Evolutionary conservation across 2,888 invertebrate genomes (phyloP).

Genomic region (Orthonevra nobilis): DNA sequence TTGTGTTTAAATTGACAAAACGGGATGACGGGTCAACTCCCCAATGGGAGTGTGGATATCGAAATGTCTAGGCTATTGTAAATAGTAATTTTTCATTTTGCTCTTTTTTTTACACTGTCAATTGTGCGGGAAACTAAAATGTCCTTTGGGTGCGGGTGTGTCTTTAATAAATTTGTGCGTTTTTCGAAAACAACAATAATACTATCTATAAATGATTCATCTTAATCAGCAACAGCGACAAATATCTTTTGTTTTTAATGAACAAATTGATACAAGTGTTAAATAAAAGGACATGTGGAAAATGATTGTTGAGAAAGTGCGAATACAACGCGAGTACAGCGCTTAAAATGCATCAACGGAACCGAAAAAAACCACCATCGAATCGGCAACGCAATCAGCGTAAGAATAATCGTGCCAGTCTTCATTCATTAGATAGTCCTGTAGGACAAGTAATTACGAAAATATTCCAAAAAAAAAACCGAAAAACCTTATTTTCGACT

Average conservation of each 20-base stretch:
- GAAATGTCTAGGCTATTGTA: too few relatives aligned
- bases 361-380: background rate
- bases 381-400: background rate
- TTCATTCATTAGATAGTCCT: conserved; percentile 13
- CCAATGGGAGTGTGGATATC: background rate
- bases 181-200: background rate
- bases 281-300: too few relatives aligned
- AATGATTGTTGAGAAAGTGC: too few relatives aligned
- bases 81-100: too few relatives aligned
- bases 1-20: background rate
- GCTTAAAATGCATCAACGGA: conserved; percentile 12
- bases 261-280: too few relatives aligned
- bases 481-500: too few relatives aligned
- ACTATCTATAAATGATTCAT: background rate
- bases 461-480: background rate
- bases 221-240: background rate
- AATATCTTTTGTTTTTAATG: background rate
- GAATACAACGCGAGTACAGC: background rate
- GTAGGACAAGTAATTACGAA: background rate
- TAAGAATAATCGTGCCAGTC: background rate
- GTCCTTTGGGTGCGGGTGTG: conserved; percentile 3
- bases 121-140: conserved; percentile 13
- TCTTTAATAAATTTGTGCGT: conserved; percentile 10
- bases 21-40: background rate
- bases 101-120: conserved; percentile 2